A percentile compares a stretch with the other conserved stretches of the same genome.
Conservation (phyloP, 64 coral and sea anemone species). For the Cladopsammia gracilis region DNA sequence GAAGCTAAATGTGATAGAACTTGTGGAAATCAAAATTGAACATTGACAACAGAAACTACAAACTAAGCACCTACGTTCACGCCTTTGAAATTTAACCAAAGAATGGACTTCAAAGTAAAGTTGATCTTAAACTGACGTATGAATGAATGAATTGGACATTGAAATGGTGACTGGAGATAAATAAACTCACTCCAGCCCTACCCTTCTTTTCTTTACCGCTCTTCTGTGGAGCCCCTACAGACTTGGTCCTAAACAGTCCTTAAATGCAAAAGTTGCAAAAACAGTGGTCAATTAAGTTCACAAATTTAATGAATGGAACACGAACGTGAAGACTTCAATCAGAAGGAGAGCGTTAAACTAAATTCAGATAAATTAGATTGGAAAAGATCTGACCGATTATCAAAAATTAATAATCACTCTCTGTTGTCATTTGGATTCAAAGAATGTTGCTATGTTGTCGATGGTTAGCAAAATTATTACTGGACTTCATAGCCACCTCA, state of each 20-base stretch:
- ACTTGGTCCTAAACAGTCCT: slow-evolving; percentile 36
- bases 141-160: neutral
- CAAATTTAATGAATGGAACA: neutral
- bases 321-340: neutral
- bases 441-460: too few species aligned
- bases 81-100: too few species aligned
- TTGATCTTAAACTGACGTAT: neutral
- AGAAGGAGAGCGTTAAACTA: neutral
- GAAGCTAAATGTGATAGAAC: too few species aligned
- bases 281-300: neutral
- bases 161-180: slow-evolving; percentile 9
- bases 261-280: slow-evolving; percentile 26
- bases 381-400: neutral
- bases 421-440: too few species aligned
- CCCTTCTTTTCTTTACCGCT: neutral
- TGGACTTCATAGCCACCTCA: too few species aligned
- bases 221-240: neutral
- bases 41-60: too few species aligned
- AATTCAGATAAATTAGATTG: neutral
- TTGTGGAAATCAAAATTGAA: too few species aligned
- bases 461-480: neutral
- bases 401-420: neutral
- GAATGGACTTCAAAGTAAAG: too few species aligned
- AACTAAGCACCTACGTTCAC: too few species aligned
- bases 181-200: slow-evolving; percentile 10